phyloP scores from a whole-genome alignment of 2,888 invertebrate species.

The Clivina fossor region DNA sequence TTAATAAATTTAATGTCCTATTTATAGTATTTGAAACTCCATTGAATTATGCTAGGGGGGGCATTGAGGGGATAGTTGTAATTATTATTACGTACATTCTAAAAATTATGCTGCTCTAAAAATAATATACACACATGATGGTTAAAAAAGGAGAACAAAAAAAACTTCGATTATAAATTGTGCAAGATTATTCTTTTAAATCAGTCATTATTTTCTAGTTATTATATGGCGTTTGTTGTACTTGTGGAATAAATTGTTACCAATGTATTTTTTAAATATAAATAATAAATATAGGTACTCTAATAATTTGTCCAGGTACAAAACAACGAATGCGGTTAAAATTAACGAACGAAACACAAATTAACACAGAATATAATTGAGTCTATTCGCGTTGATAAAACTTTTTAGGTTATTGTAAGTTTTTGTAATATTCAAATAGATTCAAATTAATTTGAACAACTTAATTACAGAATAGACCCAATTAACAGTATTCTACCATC shows the following conservation, averaged over 20 bases:
- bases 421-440: too few species aligned
- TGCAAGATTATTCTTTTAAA: conserved; percentile 22
- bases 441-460: too few species aligned
- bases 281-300: too few species aligned
- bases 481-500: too few species aligned
- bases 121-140: conserved; percentile 24
- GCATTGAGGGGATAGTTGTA: too few species aligned
- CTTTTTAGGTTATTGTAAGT: background rate
- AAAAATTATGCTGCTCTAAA: conserved; percentile 16
- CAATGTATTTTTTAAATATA: background rate
- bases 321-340: too few species aligned
- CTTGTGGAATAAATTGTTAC: conserved; percentile 24
- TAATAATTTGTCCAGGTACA: too few species aligned
- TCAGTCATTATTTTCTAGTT: conserved; percentile 31
- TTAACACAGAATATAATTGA: too few species aligned
- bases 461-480: too few species aligned
- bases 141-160: conserved; percentile 9
- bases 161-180: conserved; percentile 24
- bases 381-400: background rate
- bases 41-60: conserved; percentile 26
- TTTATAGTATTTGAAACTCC: conserved; percentile 25
- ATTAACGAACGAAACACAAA: too few species aligned
- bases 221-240: conserved; percentile 22
- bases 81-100: conserved; percentile 23
- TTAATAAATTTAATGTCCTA: conserved; percentile 27